Base-by-base conservation (phyloP, 2,797 vertebrate genomes). In the Anguilla megastoma region DNA sequence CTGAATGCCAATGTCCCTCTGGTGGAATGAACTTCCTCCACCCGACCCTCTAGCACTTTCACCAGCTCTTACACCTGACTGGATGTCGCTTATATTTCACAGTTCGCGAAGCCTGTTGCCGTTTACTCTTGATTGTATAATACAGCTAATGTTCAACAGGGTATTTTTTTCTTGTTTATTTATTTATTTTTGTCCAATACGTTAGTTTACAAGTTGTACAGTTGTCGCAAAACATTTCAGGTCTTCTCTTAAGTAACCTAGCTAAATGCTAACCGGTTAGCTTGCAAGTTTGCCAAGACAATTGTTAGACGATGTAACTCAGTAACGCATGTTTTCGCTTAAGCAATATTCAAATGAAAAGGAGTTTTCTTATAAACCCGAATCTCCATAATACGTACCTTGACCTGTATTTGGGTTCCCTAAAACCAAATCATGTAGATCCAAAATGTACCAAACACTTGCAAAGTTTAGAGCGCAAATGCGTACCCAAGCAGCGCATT, bases 351-450 rank as follows among this genome's bases (percentile, higher is more conserved):
- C 30, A 14, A 74, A 74, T 0, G 27, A 69, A 87, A 60, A 27
- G 12, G 56, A 85, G n/a, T 10, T 33, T 14, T 8, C 90, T 89
- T 6, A 0, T 10, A 52, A 1, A 50, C 60, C 33, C 12, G 63
- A 84, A 7, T 1, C 63, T 24, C 86, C 0, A 63, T 58, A 89
- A 5, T 79, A 91, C 94, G 95, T 92, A 95, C 95, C 94, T 84
- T 92, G 27, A 85, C 87, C 10, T 85, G 63, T 69, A 87, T 84
- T 74, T 48, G 84, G 84, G n/a, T 63, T 90, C 66, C 60, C 84
- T 58, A 21, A 16, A 58, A 74, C 84, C 84, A 89, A 88, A 89
- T 5, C 88, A 90, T 83, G 86, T 71, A 50, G 52, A 74, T 5
- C 1, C 14, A 24, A 41, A 79, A 79, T 0, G 16, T 79, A 30